phyloP scores from a whole-genome alignment of 2,888 invertebrate species.

The Isotomurus palustris region DNA sequence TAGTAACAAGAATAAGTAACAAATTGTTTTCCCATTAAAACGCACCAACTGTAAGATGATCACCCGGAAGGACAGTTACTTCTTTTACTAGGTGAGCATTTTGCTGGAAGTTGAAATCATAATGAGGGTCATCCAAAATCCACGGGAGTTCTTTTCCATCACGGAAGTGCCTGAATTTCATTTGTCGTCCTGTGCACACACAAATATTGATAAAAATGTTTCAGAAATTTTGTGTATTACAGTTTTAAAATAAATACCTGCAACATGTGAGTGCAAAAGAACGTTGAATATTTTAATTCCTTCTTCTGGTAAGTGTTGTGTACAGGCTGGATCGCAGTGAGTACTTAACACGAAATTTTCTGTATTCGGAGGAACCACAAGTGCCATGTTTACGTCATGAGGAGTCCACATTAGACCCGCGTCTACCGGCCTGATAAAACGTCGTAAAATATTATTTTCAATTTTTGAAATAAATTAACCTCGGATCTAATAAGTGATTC shows the following conservation, averaged over 20 bases:
- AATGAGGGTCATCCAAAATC: conserved; percentile 20
- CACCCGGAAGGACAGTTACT: conserved; percentile 21
- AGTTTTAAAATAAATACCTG: conserved; percentile 49
- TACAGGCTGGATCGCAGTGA: conserved; percentile 70
- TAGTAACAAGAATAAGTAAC: neutral
- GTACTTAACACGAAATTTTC: conserved; percentile 72
- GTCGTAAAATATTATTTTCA: too few species aligned
- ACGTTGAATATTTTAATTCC: conserved; percentile 80
- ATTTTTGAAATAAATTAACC: too few species aligned
- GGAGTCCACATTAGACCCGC: conserved; percentile 76
- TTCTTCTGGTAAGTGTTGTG: conserved; percentile 54
- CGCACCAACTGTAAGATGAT: conserved; percentile 31
- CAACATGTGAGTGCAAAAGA: conserved; percentile 69
- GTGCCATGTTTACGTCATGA: conserved; percentile 69
- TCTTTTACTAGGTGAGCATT: conserved; percentile 13
- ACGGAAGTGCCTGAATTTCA: conserved; percentile 31
- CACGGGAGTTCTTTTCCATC: conserved; percentile 24
- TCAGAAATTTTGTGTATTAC: neutral
- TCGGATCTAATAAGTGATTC: too few species aligned
- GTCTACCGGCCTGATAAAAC: conserved; percentile 62
- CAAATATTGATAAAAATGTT: neutral
- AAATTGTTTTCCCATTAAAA: neutral
- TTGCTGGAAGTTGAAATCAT: conserved; percentile 32
- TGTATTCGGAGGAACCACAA: conserved; percentile 77
- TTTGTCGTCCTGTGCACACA: conserved; percentile 8